phyloP scores from a whole-genome alignment of 2,113 vertebrate genomes.

The Psephotus haematonotus region DNA sequence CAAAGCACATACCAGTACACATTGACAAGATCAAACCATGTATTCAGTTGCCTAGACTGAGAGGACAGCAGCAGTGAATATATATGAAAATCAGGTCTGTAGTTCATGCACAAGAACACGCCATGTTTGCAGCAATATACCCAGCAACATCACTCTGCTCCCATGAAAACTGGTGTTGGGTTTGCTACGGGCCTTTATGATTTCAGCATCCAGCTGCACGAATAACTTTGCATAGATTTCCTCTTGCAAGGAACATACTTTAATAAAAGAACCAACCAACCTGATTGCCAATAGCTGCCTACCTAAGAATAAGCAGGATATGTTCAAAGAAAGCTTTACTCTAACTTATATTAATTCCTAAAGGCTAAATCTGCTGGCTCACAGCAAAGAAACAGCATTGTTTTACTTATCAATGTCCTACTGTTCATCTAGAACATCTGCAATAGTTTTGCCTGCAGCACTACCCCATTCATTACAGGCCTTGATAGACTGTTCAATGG shows the following conservation, averaged over 20 bases:
- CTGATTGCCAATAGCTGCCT: background rate
- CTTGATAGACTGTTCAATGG: slow-evolving; percentile 49
- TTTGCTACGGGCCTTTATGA: background rate
- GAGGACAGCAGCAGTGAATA: background rate
- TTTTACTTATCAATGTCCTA: slow-evolving; percentile 56
- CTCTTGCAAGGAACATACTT: background rate
- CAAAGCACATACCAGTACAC: background rate
- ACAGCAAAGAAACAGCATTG: slow-evolving; percentile 43
- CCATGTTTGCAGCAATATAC: background rate
- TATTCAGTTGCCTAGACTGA: background rate
- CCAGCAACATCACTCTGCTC: background rate
- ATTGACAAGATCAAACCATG: background rate
- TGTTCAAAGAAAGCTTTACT: slow-evolving; percentile 34
- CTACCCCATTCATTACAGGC: slow-evolving; percentile 54
- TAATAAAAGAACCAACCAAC: background rate
- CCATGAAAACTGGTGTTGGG: background rate
- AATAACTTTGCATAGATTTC: background rate
- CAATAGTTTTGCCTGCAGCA: slow-evolving; percentile 50
- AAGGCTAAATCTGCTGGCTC: slow-evolving; percentile 41
- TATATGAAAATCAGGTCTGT: background rate
- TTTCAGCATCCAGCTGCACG: background rate
- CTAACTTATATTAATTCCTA: background rate
- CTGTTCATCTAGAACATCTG: slow-evolving; percentile 63
- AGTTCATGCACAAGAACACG: background rate
- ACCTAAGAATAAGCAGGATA: slow-evolving; percentile 54